These are phyloP conservation scores for Hippocampus abdominalis DNA, from an alignment of 2,113 vertebrate genomes.

Conservation along the genomic window DNA sequence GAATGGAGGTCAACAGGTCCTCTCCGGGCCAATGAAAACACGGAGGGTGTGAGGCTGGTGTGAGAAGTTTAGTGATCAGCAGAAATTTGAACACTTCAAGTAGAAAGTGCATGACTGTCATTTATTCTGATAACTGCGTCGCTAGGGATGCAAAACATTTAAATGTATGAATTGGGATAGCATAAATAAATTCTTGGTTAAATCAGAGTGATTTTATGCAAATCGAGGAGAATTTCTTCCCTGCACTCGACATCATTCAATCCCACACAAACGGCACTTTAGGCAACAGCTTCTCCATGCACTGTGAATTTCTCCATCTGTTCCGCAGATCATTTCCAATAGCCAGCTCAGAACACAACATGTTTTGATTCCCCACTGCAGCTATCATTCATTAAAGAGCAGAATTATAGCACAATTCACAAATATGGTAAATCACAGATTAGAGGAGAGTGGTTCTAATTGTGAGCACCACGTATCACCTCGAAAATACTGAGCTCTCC, in stretches of 20 bases:
- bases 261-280: background rate
- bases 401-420: background rate
- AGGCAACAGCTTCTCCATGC: background rate
- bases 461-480: no score
- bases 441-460: no score
- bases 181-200: background rate
- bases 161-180: background rate
- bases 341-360: background rate
- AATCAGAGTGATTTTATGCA: background rate
- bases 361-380: background rate
- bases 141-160: background rate
- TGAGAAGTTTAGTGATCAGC: conserved; percentile 17
- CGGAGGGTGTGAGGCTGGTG: conserved; percentile 17
- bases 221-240: background rate
- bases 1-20: conserved; percentile 37
- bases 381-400: background rate
- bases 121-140: background rate
- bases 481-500: no score
- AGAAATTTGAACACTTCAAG: background rate
- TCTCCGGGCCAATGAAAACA: conserved; percentile 10
- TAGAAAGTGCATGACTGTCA: background rate
- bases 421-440: no score
- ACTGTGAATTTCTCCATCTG: background rate
- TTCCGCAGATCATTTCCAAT: background rate
- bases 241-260: background rate